Base-by-base conservation (phyloP, 2,888 invertebrate species). In the Adela reaumurella region DNA sequence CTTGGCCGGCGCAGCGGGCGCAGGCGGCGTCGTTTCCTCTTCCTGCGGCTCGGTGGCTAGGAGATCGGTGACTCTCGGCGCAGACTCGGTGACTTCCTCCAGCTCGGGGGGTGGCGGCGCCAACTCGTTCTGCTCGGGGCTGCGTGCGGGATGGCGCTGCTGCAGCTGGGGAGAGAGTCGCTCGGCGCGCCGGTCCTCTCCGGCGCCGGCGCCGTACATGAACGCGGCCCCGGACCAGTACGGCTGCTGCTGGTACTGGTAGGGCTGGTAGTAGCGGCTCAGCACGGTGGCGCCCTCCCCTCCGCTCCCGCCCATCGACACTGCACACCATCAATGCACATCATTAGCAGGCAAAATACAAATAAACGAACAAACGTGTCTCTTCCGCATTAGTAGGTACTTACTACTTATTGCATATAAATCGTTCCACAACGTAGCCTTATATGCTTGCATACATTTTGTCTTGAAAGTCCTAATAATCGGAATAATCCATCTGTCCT, bases 191-290 rank as follows among this genome's bases (percentile, higher is more conserved):
- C 43, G 0, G 51, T 53, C 24, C 45, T 50, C n/a, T 55, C 57
- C 10, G 65, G 61, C 45, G 68, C 67, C 0, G 73, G 76, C 19
- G 2, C 62, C 62, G 63, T 63, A 65, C 71, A 77, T 68, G 60
- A 74, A 71, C 45, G 74, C 67, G 0, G 77, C 76, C 72, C 73
- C 69, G 50, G 74, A 67, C 24, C 24, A 8, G 5, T 8, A 1
- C 64, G 68, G 17, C 68, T 66, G 16, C 59, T 63, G 1, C 64
- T 56, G 8, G 51, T 62, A 64, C 60, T 70, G 70, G 59, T 74
- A 74, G 0, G 78, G 78, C 56, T 69, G 76, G 63, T 74, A 78
- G 61, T 74, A 77, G 11, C 77, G 68, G 51, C 71, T 78, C 55
- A 76, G 49, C 2, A 70, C 74, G 65, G 77, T 64, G 1, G 73